Base-by-base conservation (phyloP, 30 jellyfish, hydroid and myxozoan genomes). In the Hydractinia echinata region DNA sequence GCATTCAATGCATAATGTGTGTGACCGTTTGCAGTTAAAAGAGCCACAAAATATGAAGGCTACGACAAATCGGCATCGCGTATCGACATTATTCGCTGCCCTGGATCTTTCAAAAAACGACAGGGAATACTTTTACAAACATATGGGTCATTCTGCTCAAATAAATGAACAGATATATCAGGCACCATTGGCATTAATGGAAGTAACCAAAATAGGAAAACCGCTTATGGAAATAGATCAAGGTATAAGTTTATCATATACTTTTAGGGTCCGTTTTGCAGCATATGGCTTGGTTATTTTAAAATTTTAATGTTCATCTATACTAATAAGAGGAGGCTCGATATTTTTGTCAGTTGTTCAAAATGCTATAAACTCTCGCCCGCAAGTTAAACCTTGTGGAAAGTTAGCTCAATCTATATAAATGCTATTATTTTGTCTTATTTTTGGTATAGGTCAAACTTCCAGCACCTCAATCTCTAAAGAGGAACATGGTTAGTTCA, bases 1-100 rank as follows among this genome's bases (percentile, higher is more conserved):
- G 83, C 83, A 74, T 74, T 66, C 83, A 30, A 67, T 74, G 15
- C 83, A 74, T 74, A 74, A 55, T 49, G 66, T 74, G n/a, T 48
- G 15, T 49, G 66, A 74, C 54, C 51, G 54, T 53, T 67, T 74
- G 62, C 51, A 20, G 4, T 74, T 74, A 55, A 74, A 50, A 74
- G 50, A 74, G 58, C 83, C 83, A 30, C 68, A 74, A 20, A 74
- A 74, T 74, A 30, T 74, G 50, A 74, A 74, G 66, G 77, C 83
- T 49, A 74, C 83, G 21, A 48, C 83, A 53, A 74, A 74, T 30
- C 83, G 83, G 51, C 83, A 74, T 55, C 77, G 73, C 21, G 61
- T 74, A 64, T n/a, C 51, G 4, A 64, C 81, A 44, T 51, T 72
- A 30, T 72, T 72, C 4, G 30, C 81, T 72, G 81, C 60, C n/a